phyloP scores from a whole-genome alignment of 2,113 vertebrate genomes.

The Amazona vittata region DNA sequence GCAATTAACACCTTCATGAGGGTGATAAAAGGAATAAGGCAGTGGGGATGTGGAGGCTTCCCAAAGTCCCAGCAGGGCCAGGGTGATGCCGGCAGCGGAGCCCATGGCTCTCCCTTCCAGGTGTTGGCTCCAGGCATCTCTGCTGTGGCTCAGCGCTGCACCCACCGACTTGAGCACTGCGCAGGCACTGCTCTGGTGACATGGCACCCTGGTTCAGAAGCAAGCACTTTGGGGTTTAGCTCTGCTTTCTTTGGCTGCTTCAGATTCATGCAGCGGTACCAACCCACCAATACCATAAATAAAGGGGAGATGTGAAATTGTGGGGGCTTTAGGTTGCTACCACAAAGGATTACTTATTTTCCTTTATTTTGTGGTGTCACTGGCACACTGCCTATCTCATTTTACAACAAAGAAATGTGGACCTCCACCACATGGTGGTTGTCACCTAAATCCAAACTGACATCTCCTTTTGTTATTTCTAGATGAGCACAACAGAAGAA shows the following conservation, averaged over 20 bases:
- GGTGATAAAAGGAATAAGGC: background rate
- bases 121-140: background rate
- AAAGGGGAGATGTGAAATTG: background rate
- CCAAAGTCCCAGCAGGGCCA: rapidly evolving
- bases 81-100: background rate
- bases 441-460: background rate
- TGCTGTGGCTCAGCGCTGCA: rapidly evolving
- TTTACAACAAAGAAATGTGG: background rate
- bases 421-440: background rate
- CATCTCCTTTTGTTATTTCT: background rate
- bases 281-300: background rate
- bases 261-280: background rate
- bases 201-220: rapidly evolving
- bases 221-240: background rate
- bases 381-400: background rate
- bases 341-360: background rate
- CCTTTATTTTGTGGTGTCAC: background rate
- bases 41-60: background rate
- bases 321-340: background rate
- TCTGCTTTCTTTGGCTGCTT: background rate
- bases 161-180: rapidly evolving
- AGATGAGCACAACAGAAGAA: background rate
- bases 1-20: background rate
- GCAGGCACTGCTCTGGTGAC: background rate
- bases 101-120: background rate